phyloP scores from a whole-genome alignment of 1,140 invertebrate genomes.

The Asbolus verrucosus region DNA sequence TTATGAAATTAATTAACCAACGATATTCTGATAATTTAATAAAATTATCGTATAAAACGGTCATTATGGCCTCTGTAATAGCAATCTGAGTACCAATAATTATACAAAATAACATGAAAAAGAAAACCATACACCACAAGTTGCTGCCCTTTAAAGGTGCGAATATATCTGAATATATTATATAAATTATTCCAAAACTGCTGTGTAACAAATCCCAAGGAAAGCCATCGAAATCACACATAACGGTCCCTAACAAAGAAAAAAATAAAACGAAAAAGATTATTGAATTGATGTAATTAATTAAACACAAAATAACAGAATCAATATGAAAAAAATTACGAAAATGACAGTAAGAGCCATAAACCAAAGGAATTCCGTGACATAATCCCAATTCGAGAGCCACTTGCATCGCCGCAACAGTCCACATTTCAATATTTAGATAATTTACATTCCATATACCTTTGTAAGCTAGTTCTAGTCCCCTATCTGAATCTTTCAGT shows the following conservation, averaged over 20 bases:
- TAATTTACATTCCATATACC: background rate
- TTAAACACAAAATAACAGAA: slow-evolving; percentile 23
- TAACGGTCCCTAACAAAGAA: background rate
- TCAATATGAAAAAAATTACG: slow-evolving; percentile 30
- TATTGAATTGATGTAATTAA: slow-evolving; percentile 37
- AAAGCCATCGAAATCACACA: background rate
- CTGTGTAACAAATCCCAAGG: background rate
- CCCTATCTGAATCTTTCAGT: slow-evolving; percentile 22
- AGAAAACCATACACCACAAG: slow-evolving; percentile 36
- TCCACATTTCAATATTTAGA: slow-evolving; percentile 22
- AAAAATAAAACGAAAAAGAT: slow-evolving; percentile 34
- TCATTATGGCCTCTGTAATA: slow-evolving; percentile 26
- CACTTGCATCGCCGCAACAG: slow-evolving; percentile 22
- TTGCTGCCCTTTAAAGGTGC: slow-evolving; percentile 4
- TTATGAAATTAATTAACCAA: slow-evolving; percentile 19
- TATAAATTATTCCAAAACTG: slow-evolving; percentile 25
- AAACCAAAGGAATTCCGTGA: slow-evolving; percentile 25
- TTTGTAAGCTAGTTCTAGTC: no score
- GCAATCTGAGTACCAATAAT: slow-evolving; percentile 38
- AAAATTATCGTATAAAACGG: slow-evolving; percentile 35
- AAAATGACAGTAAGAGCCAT: slow-evolving; percentile 38
- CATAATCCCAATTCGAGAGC: slow-evolving; percentile 38
- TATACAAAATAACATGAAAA: slow-evolving; percentile 35
- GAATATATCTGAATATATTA: slow-evolving; percentile 38
- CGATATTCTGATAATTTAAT: slow-evolving; percentile 12